phyloP scores from a whole-genome alignment of 2,797 vertebrate species.

The Cynodonichthys magdalenae region DNA sequence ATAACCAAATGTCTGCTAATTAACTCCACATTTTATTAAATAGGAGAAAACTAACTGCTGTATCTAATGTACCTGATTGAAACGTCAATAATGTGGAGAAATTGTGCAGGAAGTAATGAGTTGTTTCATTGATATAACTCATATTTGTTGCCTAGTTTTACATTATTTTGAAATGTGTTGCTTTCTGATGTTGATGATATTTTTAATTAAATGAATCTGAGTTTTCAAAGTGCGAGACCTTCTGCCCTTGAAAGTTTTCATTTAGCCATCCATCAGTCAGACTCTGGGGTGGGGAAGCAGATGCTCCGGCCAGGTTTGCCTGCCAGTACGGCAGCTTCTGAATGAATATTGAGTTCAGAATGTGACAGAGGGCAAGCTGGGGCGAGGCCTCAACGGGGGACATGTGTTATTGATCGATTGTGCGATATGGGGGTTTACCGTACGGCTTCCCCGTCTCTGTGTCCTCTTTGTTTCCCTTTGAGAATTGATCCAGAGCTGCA shows the following conservation, averaged over 20 bases:
- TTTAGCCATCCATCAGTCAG: constrained; percentile 30
- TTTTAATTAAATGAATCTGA: constrained; percentile 22
- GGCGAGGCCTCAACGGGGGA: constrained; percentile 53
- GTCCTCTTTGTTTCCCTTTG: constrained; percentile 31
- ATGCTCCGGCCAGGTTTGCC: constrained; percentile 38
- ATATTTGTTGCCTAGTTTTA: neutral
- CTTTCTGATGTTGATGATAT: constrained; percentile 29
- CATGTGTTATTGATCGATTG: constrained; percentile 59
- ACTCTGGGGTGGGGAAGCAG: constrained; percentile 40
- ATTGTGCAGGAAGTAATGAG: neutral
- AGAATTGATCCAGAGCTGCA: constrained; percentile 49
- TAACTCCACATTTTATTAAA: constrained; percentile 26
- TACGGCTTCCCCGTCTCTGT: constrained; percentile 40
- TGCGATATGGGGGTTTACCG: constrained; percentile 28
- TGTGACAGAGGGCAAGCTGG: constrained; percentile 30
- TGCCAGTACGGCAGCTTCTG: constrained; percentile 34
- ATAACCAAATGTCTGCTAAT: constrained; percentile 12
- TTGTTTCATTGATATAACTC: neutral
- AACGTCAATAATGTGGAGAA: neutral
- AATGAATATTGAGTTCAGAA: constrained; percentile 49
- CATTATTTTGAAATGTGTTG: constrained; percentile 1
- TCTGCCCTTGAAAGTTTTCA: constrained; percentile 19
- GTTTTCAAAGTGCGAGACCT: constrained; percentile 6
- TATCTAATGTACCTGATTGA: neutral
- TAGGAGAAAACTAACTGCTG: constrained; percentile 17